Base-by-base conservation (phyloP, 2,888 invertebrate species). In the Polydesmus complanatus region DNA sequence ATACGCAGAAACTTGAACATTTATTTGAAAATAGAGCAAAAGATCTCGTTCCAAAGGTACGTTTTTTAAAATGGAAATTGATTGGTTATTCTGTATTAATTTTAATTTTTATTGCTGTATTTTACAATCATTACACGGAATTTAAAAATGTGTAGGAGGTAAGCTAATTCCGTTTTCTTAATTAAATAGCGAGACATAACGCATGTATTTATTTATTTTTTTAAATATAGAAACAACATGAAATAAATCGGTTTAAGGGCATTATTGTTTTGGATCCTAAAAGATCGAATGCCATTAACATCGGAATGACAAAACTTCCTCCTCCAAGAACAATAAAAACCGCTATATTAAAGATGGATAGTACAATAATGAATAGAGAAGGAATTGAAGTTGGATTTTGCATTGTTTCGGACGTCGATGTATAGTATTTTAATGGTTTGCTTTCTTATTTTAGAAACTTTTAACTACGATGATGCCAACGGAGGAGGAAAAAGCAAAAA, bases 331-430 rank as follows among this genome's bases (percentile, higher is more conserved):
- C 96, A 5, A 99, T 99, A 65, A 97, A 97, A 73, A 89, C 95
- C n/a, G 98, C 97, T 26, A 93, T 95, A 65, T 79, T 98, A 74
- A 99, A 98, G 78, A 99, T 99, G 95, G 98, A 99, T 73, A 89
- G 91, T 1, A 91, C 95, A 1, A 93, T 98, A 54, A 90, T 99
- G 76, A 98, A 95, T 68, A 81, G 95, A 68, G 98, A 99, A 76
- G 95, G 95, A 26, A 95, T 97, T 67, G 96, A 96, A 78, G 83
- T 82, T 69, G 69, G 67, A 37, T 14, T 37, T 37, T 14, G 14
- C 37, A 37, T 37, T 14, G 5, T 8, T 14, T 37, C 37, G 14
- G 14, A 37, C 5, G 14, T 14, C 5, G 37, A 37, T 8, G 5
- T 37, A 37, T 14, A 8, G 8, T 11, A 51, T n/a, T 8, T 11